Evolutionary conservation across 2,113 vertebrate species (phyloP), one percentile per base, ranked within the genome.

Genomic region (Macquaria australasica): DNA sequence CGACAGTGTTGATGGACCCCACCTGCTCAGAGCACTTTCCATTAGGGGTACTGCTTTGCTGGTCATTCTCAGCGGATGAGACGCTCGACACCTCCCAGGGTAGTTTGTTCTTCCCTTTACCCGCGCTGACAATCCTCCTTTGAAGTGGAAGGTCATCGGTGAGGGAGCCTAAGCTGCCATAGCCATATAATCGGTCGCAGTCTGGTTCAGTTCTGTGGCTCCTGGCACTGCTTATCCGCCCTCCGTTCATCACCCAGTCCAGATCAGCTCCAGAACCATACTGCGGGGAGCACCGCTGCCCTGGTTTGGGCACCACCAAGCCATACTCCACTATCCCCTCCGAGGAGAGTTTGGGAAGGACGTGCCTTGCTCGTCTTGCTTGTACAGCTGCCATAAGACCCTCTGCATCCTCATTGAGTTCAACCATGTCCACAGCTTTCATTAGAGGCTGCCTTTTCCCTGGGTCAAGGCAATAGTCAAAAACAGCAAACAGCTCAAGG

Each of bases 91-190:
- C 96, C 88, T 98, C 97, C 98, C 98, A 99, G 0, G 98, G 98
- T 59, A 99, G 95, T 70, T 97, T 98, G 95, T 93, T 97, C 84
- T 97, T 99, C 3, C 97, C 97, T 89, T 97, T 98, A 0, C 96
- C 96, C 0, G 98, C 98, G 0, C 98, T 99, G 79, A 97, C 89
- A 8, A 97, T 96, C 74, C 97, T 96, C 34, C 97, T 92, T 21
- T 96, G 96, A 77, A 94, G 91, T 0, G 71, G 1, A 11, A 90
- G 89, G 0, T 88, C 93, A 0, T 89, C 93, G 0, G 89, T 91
- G n/a, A 81, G 89, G 0, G 89, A 95, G 0, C 94, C 93, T 1
- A 94, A 88, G 0, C 94, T 95, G 81, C 93, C 89, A 69, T 94
- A 95, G 67, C 81, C 91, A 1, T 83, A 90, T 70, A 92, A 48